Percentiles rank a stretch among this genome's conserved stretches.
Evolutionary conservation across 2,888 invertebrate genomes (phyloP).

Genomic region (Xestia xanthographa): DNA sequence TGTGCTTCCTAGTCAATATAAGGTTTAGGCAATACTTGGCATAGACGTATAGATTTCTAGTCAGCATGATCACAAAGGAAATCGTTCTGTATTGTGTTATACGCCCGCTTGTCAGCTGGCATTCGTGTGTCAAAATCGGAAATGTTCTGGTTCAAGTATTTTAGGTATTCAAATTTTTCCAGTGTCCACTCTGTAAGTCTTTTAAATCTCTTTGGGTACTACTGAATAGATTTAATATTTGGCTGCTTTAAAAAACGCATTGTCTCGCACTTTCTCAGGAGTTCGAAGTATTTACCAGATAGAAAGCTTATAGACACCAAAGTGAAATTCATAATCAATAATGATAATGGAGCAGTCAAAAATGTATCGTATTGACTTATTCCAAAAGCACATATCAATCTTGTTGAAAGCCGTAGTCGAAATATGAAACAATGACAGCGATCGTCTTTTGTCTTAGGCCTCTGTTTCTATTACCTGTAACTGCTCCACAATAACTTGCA

Average conservation of each 20-base stretch:
- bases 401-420: neutral
- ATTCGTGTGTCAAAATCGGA: no score
- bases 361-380: neutral
- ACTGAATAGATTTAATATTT: neutral
- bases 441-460: neutral
- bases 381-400: neutral
- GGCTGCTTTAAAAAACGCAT: neutral
- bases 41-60: no score
- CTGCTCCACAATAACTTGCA: constrained; percentile 87
- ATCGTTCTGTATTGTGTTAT: no score
- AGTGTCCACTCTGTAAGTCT: no score
- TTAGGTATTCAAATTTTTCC: no score
- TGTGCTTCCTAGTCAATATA: no score
- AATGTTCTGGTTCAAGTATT: no score
- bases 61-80: no score
- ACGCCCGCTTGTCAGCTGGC: no score
- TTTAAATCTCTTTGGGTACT: neutral
- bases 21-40: no score
- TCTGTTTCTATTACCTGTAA: constrained; percentile 78
- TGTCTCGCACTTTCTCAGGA: neutral
- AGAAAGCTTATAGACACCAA: neutral
- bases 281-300: neutral
- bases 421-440: neutral
- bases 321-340: neutral
- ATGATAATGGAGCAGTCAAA: neutral